Base-by-base conservation (phyloP, 2,797 vertebrate genomes). In the Macroramphosus scolopax region DNA sequence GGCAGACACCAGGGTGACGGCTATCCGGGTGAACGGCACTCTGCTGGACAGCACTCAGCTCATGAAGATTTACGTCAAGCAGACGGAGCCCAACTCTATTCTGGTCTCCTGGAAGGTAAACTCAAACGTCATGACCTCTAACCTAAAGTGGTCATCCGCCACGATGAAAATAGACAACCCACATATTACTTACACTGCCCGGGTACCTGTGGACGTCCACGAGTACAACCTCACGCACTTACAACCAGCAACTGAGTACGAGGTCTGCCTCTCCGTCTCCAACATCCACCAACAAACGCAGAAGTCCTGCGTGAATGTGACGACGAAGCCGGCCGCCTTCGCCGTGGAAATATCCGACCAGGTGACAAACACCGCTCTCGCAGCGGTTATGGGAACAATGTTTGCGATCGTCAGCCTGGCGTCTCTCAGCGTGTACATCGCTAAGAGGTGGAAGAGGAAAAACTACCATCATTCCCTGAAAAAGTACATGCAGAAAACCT, bases 401-500 rank as follows among this genome's bases (percentile, higher is more conserved):
- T 92, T 98, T 28, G 92, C 94, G 0, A 78, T 96, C 44, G 88
- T 95, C 60, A 94, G 95, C 76, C 83, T 98, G 11, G 92, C 91
- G 1, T 95, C 92, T 12, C 44, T 95, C 31, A 90, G 90, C 0
- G 80, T 94, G 59, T 98, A 94, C 17, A 81, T 93, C 4, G 91
- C 92, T n/a, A 97, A 92, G 72, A 89, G 95, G 47, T 93, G 96
- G 83, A 97, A 97, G 83, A 92, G 95, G 30, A 98, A 97, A 87
- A 98, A 97, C 84, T 98, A 98, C 75, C 94, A 97, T 71, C 96
- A 97, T 49, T 98, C 96, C 0, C 68, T 98, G 41, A 98, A 98
- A 84, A 98, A 98, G 81, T 98, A 98, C 88, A 98, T 98, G 96
- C 95, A 98, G 87, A 98, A 98, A 85, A 98, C 95, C 38, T 98